Percentiles rank a stretch among this genome's conserved stretches.
These are phyloP conservation scores for Amaurobius ferox DNA, from an alignment of 2,888 invertebrate species.

Conservation along the genomic window DNA sequence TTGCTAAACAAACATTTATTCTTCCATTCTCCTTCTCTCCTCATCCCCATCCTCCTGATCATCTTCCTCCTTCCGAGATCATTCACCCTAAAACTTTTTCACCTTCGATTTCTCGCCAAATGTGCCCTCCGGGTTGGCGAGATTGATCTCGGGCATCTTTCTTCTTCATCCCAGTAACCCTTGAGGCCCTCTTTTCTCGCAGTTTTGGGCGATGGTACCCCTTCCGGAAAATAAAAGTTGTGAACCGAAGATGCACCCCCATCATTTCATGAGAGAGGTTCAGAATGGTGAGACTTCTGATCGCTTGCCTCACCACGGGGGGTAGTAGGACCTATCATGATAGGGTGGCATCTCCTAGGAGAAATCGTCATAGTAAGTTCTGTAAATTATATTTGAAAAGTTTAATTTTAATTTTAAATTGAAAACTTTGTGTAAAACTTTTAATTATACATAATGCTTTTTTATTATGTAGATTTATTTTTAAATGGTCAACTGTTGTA, in stretches of 20 bases:
- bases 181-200: not conserved
- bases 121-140: not conserved
- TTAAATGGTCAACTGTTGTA: too few species aligned
- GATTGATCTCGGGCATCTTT: slow-evolving; percentile 10
- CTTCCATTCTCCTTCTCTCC: not conserved
- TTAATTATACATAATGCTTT: too few species aligned
- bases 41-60: not conserved
- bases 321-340: slow-evolving; percentile 21
- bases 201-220: not conserved
- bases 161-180: slow-evolving; percentile 28
- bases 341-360: slow-evolving; percentile 14
- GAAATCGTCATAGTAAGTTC: slow-evolving; percentile 53
- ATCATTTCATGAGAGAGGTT: not conserved
- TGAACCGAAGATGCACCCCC: slow-evolving; percentile 16
- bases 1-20: not conserved
- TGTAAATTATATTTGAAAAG: too few species aligned
- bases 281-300: slow-evolving; percentile 57
- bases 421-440: too few species aligned
- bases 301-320: slow-evolving; percentile 43
- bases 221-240: slow-evolving; percentile 49
- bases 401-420: too few species aligned
- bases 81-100: slow-evolving; percentile 39
- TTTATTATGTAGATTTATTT: too few species aligned
- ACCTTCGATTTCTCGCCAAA: not conserved
- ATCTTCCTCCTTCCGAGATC: slow-evolving; percentile 34